phyloP scores from a whole-genome alignment of 2,797 vertebrate genomes.

The Thaleichthys pacificus region DNA sequence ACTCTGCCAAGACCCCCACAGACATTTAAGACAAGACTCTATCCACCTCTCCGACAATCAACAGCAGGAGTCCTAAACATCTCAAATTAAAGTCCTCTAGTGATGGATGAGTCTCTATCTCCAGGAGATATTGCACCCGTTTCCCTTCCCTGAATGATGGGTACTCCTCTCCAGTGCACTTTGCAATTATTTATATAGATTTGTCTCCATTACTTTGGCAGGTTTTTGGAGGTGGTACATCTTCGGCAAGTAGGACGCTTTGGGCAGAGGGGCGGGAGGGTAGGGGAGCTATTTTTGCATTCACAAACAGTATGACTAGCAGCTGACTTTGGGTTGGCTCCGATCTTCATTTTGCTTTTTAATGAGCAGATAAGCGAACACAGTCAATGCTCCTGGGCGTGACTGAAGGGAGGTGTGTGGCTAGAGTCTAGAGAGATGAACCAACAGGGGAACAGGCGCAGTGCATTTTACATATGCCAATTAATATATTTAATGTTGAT shows the following conservation, averaged over 20 bases:
- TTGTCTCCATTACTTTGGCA: conserved; percentile 66
- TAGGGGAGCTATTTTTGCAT: no score
- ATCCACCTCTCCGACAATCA: conserved; percentile 64
- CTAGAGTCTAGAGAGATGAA: background rate
- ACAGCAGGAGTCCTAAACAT: conserved; percentile 72
- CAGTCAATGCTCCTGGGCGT: background rate
- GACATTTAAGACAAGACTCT: conserved; percentile 40
- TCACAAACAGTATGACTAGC: background rate
- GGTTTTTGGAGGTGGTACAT: conserved; percentile 44
- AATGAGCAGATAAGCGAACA: background rate
- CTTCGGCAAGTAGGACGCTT: conserved; percentile 20
- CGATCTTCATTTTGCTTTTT: background rate
- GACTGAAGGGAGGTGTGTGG: background rate
- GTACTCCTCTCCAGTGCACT: conserved; percentile 64
- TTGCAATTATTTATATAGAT: conserved; percentile 77
- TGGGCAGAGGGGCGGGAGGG: background rate
- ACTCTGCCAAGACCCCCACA: conserved; percentile 41
- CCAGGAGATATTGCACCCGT: conserved; percentile 72
- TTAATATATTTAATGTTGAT: background rate
- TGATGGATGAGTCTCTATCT: conserved; percentile 77
- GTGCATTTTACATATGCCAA: background rate
- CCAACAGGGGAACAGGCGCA: background rate
- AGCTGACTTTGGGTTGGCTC: background rate
- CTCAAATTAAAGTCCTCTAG: conserved; percentile 75
- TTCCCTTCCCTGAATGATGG: conserved; percentile 69